These are phyloP conservation scores for Salticus scenicus DNA, from an alignment of 2,888 invertebrate genomes.

Conservation along the genomic window DNA sequence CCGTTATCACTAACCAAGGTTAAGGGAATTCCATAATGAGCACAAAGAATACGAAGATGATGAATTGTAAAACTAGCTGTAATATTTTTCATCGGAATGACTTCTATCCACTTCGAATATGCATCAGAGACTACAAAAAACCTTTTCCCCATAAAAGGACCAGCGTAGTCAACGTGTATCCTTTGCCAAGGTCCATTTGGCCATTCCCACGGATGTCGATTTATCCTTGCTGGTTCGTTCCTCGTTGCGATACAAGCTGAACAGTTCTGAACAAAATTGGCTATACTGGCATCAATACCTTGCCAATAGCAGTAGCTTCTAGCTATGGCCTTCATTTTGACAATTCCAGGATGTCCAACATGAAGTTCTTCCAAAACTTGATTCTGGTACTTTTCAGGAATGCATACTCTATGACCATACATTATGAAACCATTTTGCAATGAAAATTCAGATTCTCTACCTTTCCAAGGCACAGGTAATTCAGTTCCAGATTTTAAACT, in stretches of 20 bases:
- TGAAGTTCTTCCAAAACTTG: constrained; percentile 24
- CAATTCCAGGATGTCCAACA: constrained; percentile 9
- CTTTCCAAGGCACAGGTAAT: constrained; percentile 50
- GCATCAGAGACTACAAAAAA: too few relatives aligned
- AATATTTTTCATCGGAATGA: too few relatives aligned
- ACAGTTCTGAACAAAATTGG: constrained; percentile 46
- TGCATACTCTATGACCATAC: constrained; percentile 52
- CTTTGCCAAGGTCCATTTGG: constrained; percentile 74
- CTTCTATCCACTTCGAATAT: too few relatives aligned
- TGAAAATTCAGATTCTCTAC: constrained; percentile 51
- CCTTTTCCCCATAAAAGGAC: constrained; percentile 74
- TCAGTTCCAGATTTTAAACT: constrained; percentile 43
- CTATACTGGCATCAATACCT: constrained; percentile 37
- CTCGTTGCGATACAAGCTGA: constrained; percentile 46
- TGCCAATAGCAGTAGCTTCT: constrained; percentile 38
- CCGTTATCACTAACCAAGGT: too few relatives aligned
- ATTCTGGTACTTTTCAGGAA: constrained; percentile 46
- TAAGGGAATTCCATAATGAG: too few relatives aligned
- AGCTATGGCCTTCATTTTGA: constrained; percentile 25
- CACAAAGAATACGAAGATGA: too few relatives aligned
- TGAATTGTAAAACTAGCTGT: too few relatives aligned
- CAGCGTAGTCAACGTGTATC: constrained; percentile 77
- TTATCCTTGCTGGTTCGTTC: constrained; percentile 47
- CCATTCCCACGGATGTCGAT: constrained; percentile 48
- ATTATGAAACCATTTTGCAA: constrained; percentile 49